phyloP scores from a whole-genome alignment of 2,113 vertebrate genomes.

The Eclectus roratus region DNA sequence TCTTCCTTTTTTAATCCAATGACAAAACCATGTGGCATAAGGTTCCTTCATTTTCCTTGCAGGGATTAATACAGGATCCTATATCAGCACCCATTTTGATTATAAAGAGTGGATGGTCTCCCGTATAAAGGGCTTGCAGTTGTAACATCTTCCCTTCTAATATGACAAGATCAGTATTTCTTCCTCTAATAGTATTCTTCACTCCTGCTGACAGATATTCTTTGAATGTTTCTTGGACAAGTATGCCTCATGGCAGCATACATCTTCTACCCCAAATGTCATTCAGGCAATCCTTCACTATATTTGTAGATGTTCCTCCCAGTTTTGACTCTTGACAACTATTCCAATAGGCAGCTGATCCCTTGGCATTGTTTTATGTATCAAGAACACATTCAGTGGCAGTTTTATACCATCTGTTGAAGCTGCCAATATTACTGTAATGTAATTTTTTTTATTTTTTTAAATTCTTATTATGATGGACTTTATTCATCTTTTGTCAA shows the following conservation, averaged over 20 bases:
- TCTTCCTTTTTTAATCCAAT: not conserved
- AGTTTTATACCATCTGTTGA: not conserved
- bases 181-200: not conserved
- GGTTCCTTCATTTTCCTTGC: not conserved
- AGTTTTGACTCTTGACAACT: not conserved
- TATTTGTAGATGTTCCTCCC: not conserved
- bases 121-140: not conserved
- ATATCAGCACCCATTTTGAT: not conserved
- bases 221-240: not conserved
- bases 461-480: not conserved
- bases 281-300: not conserved
- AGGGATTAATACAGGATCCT: not conserved
- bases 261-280: not conserved
- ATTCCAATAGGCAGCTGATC: not conserved
- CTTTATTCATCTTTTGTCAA: not conserved
- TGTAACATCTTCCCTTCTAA: not conserved
- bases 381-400: not conserved
- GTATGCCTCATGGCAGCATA: not conserved
- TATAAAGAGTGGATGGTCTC: not conserved
- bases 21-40: not conserved
- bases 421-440: not conserved
- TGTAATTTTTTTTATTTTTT: not conserved
- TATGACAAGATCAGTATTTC: not conserved
- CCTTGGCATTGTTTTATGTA: not conserved
- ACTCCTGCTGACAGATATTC: not conserved